These are phyloP conservation scores for Rhingia rostrata DNA, from an alignment of 2,888 invertebrate species.

Conservation along the genomic window DNA sequence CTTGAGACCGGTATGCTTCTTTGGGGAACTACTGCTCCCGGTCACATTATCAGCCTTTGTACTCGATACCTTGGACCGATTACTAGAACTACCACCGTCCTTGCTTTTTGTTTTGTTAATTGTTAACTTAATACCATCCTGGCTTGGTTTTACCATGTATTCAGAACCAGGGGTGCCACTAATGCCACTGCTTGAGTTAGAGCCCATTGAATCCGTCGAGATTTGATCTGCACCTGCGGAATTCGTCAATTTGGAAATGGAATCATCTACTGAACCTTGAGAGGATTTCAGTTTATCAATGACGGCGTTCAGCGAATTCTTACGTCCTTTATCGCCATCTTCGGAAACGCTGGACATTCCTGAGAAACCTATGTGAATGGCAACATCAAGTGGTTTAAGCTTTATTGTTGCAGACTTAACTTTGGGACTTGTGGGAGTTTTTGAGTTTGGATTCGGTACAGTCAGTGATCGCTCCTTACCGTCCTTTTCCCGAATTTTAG, in stretches of 20 bases:
- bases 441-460: slow-evolving; percentile 41
- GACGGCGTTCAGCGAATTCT: slow-evolving; percentile 91
- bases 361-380: slow-evolving; percentile 47
- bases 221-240: slow-evolving; percentile 62
- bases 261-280: slow-evolving; percentile 81
- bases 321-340: slow-evolving; percentile 84
- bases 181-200: slow-evolving; percentile 83
- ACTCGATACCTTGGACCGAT: slow-evolving; percentile 36
- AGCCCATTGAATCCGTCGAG: slow-evolving; percentile 81
- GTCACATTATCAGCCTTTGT: slow-evolving; percentile 22
- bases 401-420: slow-evolving; percentile 66
- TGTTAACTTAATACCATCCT: slow-evolving; percentile 94
- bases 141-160: slow-evolving; percentile 94
- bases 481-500: slow-evolving; percentile 80
- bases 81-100: slow-evolving; percentile 52
- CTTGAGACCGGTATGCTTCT: slow-evolving; percentile 92
- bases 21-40: slow-evolving; percentile 59
- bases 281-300: slow-evolving; percentile 93
- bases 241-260: slow-evolving; percentile 33
- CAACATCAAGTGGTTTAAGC: slow-evolving; percentile 64
- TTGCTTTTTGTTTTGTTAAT: slow-evolving; percentile 94
- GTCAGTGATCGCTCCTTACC: slow-evolving; percentile 79
- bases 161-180: slow-evolving; percentile 83
- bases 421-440: slow-evolving; percentile 62
- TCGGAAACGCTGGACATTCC: slow-evolving; percentile 17